phyloP scores from a whole-genome alignment of 2,797 vertebrate species.

The Australoheros facetus region DNA sequence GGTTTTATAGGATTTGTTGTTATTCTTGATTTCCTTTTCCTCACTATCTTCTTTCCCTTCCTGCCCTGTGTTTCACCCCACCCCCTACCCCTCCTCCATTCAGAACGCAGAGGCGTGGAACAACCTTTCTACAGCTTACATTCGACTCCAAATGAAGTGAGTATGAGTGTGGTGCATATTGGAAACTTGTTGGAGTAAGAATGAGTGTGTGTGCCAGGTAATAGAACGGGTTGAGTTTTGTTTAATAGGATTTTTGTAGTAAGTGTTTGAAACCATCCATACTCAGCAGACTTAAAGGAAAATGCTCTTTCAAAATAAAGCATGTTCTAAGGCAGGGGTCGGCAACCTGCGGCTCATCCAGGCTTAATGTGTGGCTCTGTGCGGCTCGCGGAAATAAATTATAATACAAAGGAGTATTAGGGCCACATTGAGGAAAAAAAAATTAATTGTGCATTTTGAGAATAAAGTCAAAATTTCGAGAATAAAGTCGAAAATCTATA shows the following conservation, averaged over 20 bases:
- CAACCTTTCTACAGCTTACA: constrained; percentile 96
- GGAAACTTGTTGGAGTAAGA: not conserved
- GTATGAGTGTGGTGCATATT: constrained; percentile 45
- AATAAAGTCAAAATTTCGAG: too few species aligned
- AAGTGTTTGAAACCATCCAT: not conserved
- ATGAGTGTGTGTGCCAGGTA: not conserved
- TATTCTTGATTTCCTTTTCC: not conserved
- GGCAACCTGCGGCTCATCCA: too few species aligned
- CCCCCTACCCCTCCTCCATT: not conserved
- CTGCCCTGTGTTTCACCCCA: not conserved
- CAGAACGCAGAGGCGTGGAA: constrained; percentile 99
- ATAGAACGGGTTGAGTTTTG: not conserved
- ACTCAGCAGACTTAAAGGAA: not conserved
- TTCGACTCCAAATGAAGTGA: constrained; percentile 93
- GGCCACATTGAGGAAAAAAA: too few species aligned
- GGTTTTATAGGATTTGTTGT: not conserved
- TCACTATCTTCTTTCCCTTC: not conserved
- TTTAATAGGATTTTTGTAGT: not conserved
- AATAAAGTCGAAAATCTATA: too few species aligned
- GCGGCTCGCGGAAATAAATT: too few species aligned
- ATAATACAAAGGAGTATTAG: too few species aligned
- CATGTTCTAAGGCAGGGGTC: not conserved
- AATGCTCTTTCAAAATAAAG: not conserved
- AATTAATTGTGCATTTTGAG: too few species aligned
- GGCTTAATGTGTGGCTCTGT: too few species aligned